Conservation (phyloP, 1,140 invertebrate species). For the Mya arenaria region DNA sequence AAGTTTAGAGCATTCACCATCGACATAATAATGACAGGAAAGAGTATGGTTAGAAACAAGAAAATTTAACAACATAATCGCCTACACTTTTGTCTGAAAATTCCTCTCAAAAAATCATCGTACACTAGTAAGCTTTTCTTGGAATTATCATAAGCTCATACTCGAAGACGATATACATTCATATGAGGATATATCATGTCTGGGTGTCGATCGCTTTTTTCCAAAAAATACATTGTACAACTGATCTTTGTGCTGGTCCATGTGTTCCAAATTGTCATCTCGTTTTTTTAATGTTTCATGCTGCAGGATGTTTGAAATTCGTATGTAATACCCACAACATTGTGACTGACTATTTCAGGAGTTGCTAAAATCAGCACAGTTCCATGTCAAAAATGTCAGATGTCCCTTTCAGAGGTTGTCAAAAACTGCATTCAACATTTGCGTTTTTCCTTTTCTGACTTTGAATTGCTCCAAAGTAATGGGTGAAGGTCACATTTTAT, state of each 20-base stretch:
- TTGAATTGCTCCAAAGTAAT: neutral
- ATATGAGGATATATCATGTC: neutral
- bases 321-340: neutral
- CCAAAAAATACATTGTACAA: neutral
- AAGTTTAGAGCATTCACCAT: conserved; percentile 24
- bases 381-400: conserved; percentile 32
- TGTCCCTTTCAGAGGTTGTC: neutral
- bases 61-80: neutral
- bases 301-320: neutral
- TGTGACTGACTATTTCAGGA: conserved; percentile 3
- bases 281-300: neutral
- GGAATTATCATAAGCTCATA: neutral
- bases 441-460: conserved; percentile 24
- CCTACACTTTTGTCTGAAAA: neutral
- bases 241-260: neutral
- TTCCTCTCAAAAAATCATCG: neutral
- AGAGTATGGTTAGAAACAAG: neutral
- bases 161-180: neutral
- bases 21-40: conserved; percentile 5
- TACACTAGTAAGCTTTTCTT: neutral
- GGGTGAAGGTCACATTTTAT: neutral
- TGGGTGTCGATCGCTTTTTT: conserved; percentile 28
- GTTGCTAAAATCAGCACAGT: neutral
- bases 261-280: neutral
- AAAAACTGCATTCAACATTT: conserved; percentile 1